phyloP scores from a whole-genome alignment of 1,140 invertebrate genomes.

The Galendromus occidentalis region DNA sequence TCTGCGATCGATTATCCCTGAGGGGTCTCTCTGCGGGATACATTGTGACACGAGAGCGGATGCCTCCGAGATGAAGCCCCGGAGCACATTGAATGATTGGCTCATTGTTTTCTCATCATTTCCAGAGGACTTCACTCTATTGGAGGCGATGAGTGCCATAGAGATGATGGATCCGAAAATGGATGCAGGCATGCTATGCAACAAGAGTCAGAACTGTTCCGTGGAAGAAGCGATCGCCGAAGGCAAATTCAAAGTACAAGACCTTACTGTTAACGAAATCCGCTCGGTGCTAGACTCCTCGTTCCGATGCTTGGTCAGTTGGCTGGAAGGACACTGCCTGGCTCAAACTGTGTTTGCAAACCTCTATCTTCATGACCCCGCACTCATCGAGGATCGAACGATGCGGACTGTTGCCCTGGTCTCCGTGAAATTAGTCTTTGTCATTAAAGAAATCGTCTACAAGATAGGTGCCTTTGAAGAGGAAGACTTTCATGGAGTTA shows the following conservation, averaged over 20 bases:
- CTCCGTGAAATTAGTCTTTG: constrained; percentile 70
- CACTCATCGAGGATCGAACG: constrained; percentile 60
- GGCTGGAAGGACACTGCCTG: constrained; percentile 82
- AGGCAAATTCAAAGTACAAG: background rate
- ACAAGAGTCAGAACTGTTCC: constrained; percentile 19
- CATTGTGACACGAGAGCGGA: too few species aligned
- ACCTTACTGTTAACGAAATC: background rate
- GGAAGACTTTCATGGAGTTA: constrained; percentile 84
- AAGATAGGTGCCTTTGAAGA: constrained; percentile 33
- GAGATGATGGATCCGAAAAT: constrained; percentile 99
- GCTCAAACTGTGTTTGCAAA: constrained; percentile 95
- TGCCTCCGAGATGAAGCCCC: too few species aligned
- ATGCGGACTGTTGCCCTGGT: constrained; percentile 67
- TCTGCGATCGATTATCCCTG: too few species aligned
- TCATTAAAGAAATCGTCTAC: constrained; percentile 49
- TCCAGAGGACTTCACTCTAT: constrained; percentile 32
- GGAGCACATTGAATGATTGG: too few species aligned
- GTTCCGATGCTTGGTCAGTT: constrained; percentile 39
- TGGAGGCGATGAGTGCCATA: constrained; percentile 97
- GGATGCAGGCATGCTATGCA: constrained; percentile 91
- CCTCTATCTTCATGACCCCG: constrained; percentile 68
- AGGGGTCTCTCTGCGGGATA: too few species aligned
- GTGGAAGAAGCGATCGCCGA: constrained; percentile 13
- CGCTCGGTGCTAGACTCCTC: constrained; percentile 12
- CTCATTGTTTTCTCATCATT: too few species aligned